These are phyloP conservation scores for Lochmaea crataegi DNA, from an alignment of 2,888 invertebrate genomes.

Conservation along the genomic window DNA sequence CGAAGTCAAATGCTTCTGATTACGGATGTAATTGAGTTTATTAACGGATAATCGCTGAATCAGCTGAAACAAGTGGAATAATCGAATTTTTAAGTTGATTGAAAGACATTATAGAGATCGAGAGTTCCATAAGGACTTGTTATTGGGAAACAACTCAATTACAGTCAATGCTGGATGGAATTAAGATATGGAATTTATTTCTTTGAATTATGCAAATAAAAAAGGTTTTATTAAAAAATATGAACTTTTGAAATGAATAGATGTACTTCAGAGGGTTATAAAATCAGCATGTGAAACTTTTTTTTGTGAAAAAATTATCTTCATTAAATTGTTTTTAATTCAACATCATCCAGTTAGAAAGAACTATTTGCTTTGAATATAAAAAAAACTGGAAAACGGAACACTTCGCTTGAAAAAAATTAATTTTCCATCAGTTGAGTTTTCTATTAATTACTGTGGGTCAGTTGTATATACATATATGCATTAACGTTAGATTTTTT, in stretches of 20 bases:
- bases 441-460: no score
- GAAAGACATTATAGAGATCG: conserved; percentile 1
- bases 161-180: neutral
- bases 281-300: no score
- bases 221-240: neutral
- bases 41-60: conserved; percentile 40
- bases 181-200: neutral
- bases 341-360: no score
- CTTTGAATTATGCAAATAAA: neutral
- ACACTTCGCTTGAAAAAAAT: no score
- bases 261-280: no score
- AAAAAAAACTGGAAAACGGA: no score
- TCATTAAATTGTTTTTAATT: no score
- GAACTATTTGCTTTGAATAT: no score
- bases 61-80: conserved; percentile 29
- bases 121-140: conserved; percentile 9
- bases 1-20: conserved; percentile 30
- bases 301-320: no score
- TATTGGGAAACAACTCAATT: conserved; percentile 19
- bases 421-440: no score
- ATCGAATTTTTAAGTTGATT: conserved; percentile 35
- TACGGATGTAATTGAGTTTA: conserved; percentile 37
- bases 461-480: no score
- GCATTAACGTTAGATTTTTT: no score
- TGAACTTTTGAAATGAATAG: neutral